Base-by-base conservation (phyloP, 2,888 invertebrate species). In the Tipula confusa region DNA sequence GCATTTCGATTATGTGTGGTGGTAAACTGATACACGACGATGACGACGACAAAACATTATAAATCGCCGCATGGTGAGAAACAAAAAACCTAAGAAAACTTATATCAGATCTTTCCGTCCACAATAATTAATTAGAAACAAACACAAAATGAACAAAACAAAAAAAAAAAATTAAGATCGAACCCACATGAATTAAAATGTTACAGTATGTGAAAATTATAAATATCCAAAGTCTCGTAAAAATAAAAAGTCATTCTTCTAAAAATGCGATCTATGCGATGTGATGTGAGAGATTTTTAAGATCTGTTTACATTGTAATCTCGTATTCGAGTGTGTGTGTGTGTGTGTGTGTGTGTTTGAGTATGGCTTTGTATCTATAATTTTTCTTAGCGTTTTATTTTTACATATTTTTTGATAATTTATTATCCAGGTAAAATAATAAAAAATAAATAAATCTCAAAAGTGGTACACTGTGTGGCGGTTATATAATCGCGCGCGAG, bases 51-150 rank as follows among this genome's bases (percentile, higher is more conserved):
- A 24, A 64, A 64, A 64, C 24, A 24, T 64, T 64, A 64, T 64
- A 64, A 64, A 64, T 64, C 64, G 64, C 64, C 64, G 64, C 64
- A 64, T 64, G 64, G 64, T 64, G 64, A 64, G 64, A 64, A 64
- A 64, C 64, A 64, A 9, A 64, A 64, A 64, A 24, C 48, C 2
- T 33, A 33, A 33, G 6, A 48, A 64, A 64, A 64, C 24, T 24
- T 64, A 64, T 64, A 64, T 64, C 64, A 64, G 64, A 64, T 64
- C 24, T 24, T 18, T 64, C 64, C 24, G 64, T 64, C 9, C 64
- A 64, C 64, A 24, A 64, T 24, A 64, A 64, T 64, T 64, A 64
- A 64, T 64, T 64, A 64, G 64, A 64, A 24, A 64, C 64, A 64
- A 43, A 64, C n/a, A 15, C n/a, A n/a, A 33, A 33, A 33, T 11